Evolutionary conservation across 1,140 invertebrate species (phyloP), one percentile per base, ranked within the genome.

Genomic region (Bemisia tabaci): DNA sequence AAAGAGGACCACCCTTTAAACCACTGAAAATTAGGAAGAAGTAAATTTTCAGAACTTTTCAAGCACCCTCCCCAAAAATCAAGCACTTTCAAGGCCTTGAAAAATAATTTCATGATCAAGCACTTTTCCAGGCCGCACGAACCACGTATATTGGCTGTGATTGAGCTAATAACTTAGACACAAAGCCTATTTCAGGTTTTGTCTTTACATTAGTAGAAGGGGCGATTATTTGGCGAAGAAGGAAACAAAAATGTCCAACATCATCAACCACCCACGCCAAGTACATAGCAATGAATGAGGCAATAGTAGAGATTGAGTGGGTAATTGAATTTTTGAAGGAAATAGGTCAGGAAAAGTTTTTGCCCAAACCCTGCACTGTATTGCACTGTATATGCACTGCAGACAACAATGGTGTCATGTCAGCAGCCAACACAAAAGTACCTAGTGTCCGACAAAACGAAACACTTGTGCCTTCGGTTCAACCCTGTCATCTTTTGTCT

Each of bases 61-160:
- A 39, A 39, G 48, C 24, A 26, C 27, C 22, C 22, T 39, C 2
- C 22, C 26, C 5, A 23, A 22, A 27, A 26, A 27, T 12, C 2
- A 17, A 22, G 27, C 48, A 22, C 22, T 22, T 33, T 64, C 27
- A 26, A 9, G n/a, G n/a, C n/a, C n/a, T n/a, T n/a, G n/a, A 22
- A 5, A 9, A 2, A 25, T 2, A 64, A 11, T 33, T 22, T 2
- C 17, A 25, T 12, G 12, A n/a, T n/a, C n/a, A n/a, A n/a, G n/a
- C n/a, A n/a, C n/a, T n/a, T n/a, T n/a, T n/a, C n/a, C n/a, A n/a
- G n/a, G n/a, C n/a, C n/a, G n/a, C n/a, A n/a, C n/a, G n/a, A n/a
- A n/a, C n/a, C n/a, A n/a, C n/a, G 22, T 79, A 70, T 72, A 73
- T 74, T 17, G 78, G 79, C 71, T 70, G 77, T 9, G 75, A 80